Conservation (phyloP, 2,797 vertebrate species). For the Eulemur mongoz region DNA sequence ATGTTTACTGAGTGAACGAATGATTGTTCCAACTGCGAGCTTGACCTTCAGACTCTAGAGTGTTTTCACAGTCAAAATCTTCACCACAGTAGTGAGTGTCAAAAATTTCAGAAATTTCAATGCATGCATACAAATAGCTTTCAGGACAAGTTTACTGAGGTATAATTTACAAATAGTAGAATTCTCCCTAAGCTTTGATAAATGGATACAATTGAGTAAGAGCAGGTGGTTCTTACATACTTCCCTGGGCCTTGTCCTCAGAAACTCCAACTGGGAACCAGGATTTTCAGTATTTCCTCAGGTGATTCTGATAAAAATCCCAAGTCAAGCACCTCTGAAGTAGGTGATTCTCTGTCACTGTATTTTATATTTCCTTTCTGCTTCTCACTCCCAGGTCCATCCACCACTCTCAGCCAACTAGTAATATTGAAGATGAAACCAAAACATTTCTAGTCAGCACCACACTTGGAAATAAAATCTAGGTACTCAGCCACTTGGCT, state of each 20-base stretch:
- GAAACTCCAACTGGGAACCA: neutral
- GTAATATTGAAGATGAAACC: neutral
- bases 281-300: neutral
- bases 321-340: neutral
- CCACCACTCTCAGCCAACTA: neutral
- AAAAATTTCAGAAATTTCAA: neutral
- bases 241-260: neutral
- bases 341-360: neutral
- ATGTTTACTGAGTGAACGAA: neutral
- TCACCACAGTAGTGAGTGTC: neutral
- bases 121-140: neutral
- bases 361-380: neutral
- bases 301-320: neutral
- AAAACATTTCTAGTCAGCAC: neutral
- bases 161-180: neutral
- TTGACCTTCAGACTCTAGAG: neutral
- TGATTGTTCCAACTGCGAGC: neutral
- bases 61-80: neutral
- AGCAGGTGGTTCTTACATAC: neutral
- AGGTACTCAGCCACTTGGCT: constrained; percentile 8
- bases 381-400: neutral
- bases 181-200: neutral
- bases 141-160: neutral
- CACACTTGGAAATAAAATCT: constrained; percentile 39
- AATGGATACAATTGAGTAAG: neutral